phyloP scores from a whole-genome alignment of 1,140 invertebrate species.

The Euglossa dilemma region DNA sequence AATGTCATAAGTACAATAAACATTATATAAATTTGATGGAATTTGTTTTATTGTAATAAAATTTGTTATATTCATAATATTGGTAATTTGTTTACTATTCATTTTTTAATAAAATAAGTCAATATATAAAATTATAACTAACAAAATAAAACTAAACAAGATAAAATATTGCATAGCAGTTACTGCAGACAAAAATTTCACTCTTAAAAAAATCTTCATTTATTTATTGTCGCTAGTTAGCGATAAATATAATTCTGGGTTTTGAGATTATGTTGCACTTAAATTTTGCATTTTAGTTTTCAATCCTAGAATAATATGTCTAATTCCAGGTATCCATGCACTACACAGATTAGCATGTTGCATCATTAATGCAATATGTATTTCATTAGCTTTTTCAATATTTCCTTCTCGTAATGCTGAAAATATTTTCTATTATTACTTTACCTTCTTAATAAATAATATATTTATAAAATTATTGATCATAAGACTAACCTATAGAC shows the following conservation, averaged over 20 bases:
- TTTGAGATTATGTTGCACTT: not conserved
- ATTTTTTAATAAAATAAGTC: not conserved
- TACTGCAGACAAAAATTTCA: not conserved
- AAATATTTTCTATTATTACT: conserved; percentile 55
- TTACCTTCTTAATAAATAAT: not conserved
- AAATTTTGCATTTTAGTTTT: conserved; percentile 58
- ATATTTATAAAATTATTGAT: not conserved
- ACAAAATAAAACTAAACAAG: not conserved
- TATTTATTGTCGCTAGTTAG: conserved; percentile 1
- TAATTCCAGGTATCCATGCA: conserved; percentile 81
- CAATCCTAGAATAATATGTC: conserved; percentile 77
- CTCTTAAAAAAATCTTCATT: not conserved
- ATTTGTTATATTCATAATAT: conserved; percentile 15
- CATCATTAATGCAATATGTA: conserved; percentile 80
- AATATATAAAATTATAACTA: not conserved
- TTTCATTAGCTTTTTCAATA: conserved; percentile 75
- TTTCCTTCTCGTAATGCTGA: conserved; percentile 77
- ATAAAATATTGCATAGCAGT: not conserved
- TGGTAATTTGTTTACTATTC: not conserved
- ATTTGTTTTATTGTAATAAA: conserved; percentile 23
- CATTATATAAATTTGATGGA: not conserved
- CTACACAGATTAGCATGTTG: conserved; percentile 78
- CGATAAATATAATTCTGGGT: conserved; percentile 7
- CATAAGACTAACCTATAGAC: conserved; percentile 73
- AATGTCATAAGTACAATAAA: conserved; percentile 2